Evolutionary conservation across 2,888 invertebrate genomes (phyloP), one percentile per base, ranked within the genome.

Genomic region (Meiosimyza platycephala): DNA sequence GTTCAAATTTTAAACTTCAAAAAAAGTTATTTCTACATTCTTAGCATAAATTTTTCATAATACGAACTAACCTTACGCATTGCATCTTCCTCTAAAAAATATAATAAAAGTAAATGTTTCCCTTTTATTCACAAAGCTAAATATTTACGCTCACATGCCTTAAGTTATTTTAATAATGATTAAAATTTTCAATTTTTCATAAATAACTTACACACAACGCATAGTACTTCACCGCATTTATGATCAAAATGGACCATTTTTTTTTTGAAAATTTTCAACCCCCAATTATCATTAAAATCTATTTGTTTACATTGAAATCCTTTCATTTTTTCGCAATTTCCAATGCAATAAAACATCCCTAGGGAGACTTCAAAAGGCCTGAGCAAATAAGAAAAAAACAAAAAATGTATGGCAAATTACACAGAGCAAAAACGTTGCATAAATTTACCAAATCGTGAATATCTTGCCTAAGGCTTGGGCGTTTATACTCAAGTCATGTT

Each of bases 331-430:
- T 22, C 22, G n/a, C 9, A 16, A 13, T 57, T 40, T 40, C 18
- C 13, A 57, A 48, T 15, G 48, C 50, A 40, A 66, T 62, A 47
- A 62, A 51, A 68, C 51, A 70, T 70, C 70, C 54, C 63, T 62
- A 62, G 62, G 54, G 70, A 63, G 12, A 70, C 63, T 70, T 70
- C 63, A 70, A 70, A 70, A 62, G 63, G n/a, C 47, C 18, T 62
- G 40, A 54, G 52, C 12, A 15, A 65, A 33, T 18, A 33, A 22
- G 28, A 52, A 13, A 52, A 40, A 13, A 16, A 48, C n/a, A 59
- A 69, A 70, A 28, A 51, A 51, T 60, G 7, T 9, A 40, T 28
- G 4, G 28, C 28, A 28, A 0, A 3, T 2, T 28, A 28, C 28
- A 28, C 28, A 28, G 28, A 28, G 3, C 4, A 4, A 28, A 28